Conservation (phyloP, 2,888 invertebrate genomes). For the Clivina fossor region DNA sequence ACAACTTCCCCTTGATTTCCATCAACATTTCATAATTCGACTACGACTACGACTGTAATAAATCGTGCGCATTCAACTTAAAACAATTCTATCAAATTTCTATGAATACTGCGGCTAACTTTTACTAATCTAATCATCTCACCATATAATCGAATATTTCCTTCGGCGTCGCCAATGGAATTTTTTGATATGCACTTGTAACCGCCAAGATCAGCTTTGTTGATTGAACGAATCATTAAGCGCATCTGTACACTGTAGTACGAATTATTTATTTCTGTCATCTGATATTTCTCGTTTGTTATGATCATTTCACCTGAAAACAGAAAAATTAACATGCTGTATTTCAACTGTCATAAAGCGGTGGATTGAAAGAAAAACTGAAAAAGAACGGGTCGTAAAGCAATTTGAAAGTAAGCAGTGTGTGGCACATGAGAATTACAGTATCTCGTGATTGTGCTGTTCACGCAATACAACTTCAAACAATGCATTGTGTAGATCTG, state of each 20-base stretch:
- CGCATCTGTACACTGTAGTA: constrained; percentile 86
- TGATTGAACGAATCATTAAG: constrained; percentile 73
- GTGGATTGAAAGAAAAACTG: too few species aligned
- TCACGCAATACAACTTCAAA: constrained; percentile 1
- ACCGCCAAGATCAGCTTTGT: constrained; percentile 77
- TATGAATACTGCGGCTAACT: too few species aligned
- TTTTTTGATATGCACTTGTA: constrained; percentile 93
- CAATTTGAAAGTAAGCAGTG: too few species aligned
- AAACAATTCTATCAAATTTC: too few species aligned
- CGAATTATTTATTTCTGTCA: constrained; percentile 77
- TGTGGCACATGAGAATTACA: too few species aligned
- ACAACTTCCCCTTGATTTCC: constrained; percentile 52
- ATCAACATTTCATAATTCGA: constrained; percentile 55
- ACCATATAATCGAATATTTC: constrained; percentile 87
- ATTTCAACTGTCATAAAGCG: too few species aligned
- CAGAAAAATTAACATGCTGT: neutral
- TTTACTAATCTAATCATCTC: constrained; percentile 51
- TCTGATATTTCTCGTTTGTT: constrained; percentile 80
- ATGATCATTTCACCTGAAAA: constrained; percentile 87
- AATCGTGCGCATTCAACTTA: constrained; percentile 14
- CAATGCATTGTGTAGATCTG: neutral
- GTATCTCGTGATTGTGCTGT: too few species aligned
- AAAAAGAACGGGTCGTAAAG: too few species aligned
- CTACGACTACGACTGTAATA: constrained; percentile 39
- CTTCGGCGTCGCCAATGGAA: constrained; percentile 88